These are phyloP conservation scores for Sarcophaga subvicina DNA, from an alignment of 2,888 invertebrate genomes.

Conservation along the genomic window DNA sequence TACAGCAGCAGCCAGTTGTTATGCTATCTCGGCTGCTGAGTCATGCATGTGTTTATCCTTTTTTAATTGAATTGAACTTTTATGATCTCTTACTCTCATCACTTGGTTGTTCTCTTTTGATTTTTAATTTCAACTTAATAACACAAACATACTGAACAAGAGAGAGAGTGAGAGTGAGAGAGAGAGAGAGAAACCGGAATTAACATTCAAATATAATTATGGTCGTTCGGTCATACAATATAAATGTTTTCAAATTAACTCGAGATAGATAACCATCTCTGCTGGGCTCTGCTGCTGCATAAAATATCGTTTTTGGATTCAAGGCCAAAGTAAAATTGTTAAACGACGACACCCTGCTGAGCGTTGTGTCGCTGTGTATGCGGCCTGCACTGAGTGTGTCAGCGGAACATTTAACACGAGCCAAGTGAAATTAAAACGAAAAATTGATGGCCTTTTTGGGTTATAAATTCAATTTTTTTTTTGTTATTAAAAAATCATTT, in stretches of 20 bases:
- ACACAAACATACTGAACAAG: too few species aligned
- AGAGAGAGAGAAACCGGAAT: constrained; percentile 26
- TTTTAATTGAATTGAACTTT: constrained; percentile 69
- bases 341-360: background rate
- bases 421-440: too few species aligned
- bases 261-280: background rate
- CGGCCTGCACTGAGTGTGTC: too few species aligned
- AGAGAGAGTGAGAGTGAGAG: background rate
- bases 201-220: constrained; percentile 41
- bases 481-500: too few species aligned
- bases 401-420: too few species aligned
- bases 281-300: too few species aligned
- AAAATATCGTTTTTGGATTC: too few species aligned
- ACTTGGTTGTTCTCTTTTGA: background rate
- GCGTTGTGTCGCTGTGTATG: background rate
- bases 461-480: too few species aligned
- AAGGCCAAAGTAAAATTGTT: background rate
- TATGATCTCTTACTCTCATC: constrained; percentile 23
- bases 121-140: too few species aligned
- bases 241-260: constrained; percentile 34
- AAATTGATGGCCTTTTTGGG: too few species aligned
- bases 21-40: too few species aligned
- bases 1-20: too few species aligned
- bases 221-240: background rate
- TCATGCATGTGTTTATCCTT: constrained; percentile 45